These are phyloP conservation scores for Melanitta fusca DNA, from an alignment of 2,797 vertebrate genomes.

Conservation along the genomic window DNA sequence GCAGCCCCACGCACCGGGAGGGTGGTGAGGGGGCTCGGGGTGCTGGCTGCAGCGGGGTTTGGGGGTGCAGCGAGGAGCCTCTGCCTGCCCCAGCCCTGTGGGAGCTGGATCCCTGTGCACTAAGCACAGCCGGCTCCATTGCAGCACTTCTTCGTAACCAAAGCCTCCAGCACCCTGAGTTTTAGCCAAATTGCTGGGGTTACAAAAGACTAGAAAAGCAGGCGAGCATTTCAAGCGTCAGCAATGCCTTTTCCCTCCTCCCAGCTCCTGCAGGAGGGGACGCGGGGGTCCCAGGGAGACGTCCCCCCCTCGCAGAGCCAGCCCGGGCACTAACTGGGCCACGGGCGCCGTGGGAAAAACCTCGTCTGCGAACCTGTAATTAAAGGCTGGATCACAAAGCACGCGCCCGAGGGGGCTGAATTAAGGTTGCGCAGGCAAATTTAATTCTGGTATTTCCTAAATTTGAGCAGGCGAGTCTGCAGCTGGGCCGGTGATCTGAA, in stretches of 20 bases:
- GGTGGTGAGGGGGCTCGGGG: rapidly evolving
- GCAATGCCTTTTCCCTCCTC: neutral
- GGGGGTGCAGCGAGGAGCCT: neutral
- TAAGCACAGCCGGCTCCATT: neutral
- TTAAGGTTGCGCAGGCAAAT: neutral
- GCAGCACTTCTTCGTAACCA: neutral
- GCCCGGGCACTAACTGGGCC: neutral
- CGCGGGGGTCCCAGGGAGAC: neutral
- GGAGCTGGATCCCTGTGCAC: neutral
- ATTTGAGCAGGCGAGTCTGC: neutral
- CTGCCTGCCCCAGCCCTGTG: neutral
- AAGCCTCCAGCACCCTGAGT: neutral
- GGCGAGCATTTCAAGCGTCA: neutral
- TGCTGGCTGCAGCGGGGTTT: rapidly evolving
- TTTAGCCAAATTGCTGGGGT: neutral
- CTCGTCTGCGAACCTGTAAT: neutral
- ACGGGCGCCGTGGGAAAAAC: rapidly evolving
- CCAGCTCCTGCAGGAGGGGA: neutral
- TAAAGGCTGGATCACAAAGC: neutral
- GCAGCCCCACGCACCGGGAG: neutral
- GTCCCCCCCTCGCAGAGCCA: neutral
- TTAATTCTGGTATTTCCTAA: rapidly evolving
- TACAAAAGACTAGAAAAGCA: neutral
- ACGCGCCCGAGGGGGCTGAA: neutral
- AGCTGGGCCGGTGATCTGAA: neutral